Percentiles rank a stretch among this genome's conserved stretches.
These are phyloP conservation scores for Sinelater perroti DNA, from an alignment of 2,888 invertebrate genomes.

Conservation along the genomic window DNA sequence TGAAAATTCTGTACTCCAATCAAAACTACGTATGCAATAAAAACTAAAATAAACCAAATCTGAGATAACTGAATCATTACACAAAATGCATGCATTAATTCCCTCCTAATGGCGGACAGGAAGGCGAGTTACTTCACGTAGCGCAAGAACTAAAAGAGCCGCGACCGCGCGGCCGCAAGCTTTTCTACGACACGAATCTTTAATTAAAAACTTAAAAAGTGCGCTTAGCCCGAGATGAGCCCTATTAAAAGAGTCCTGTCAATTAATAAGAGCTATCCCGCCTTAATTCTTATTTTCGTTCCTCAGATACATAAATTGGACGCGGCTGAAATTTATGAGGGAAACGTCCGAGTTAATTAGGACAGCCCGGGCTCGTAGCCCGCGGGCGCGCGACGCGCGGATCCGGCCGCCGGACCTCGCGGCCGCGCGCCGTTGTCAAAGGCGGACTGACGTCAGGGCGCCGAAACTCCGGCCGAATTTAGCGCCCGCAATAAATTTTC, in stretches of 20 bases:
- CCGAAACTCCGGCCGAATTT: conserved; percentile 11
- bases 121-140: too few species aligned
- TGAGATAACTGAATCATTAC: too few species aligned
- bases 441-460: conserved; percentile 11
- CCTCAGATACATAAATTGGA: conserved; percentile 52
- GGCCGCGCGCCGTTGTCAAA: too few species aligned
- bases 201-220: conserved; percentile 35
- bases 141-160: too few species aligned
- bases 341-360: conserved; percentile 56
- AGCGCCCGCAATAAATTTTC: conserved; percentile 17
- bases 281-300: conserved; percentile 53
- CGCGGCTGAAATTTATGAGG: conserved; percentile 53
- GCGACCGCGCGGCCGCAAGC: conserved; percentile 14
- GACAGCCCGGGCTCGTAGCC: conserved; percentile 48
- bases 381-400: conserved; percentile 19
- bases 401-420: too few species aligned
- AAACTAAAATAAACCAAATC: too few species aligned
- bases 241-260: conserved; percentile 45
- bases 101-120: too few species aligned
- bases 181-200: conserved; percentile 20
- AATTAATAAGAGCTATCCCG: conserved; percentile 54
- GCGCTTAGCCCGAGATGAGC: conserved; percentile 27
- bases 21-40: too few species aligned
- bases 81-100: too few species aligned
- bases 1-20: too few species aligned